phyloP scores from a whole-genome alignment of 2,888 invertebrate species.

The Pachydiplax longipennis region DNA sequence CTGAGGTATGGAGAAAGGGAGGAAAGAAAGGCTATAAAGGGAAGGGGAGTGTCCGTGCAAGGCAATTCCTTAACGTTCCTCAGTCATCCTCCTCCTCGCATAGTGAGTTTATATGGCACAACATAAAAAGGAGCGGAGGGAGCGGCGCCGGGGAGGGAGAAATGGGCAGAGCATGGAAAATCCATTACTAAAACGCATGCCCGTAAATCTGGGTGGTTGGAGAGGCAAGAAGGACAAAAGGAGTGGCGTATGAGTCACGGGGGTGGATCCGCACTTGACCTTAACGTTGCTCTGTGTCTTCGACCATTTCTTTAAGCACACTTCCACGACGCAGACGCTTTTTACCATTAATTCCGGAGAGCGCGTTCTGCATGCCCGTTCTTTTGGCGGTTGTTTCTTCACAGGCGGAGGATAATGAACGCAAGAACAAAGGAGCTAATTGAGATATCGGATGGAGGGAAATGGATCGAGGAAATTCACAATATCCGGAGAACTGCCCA shows the following conservation, averaged over 20 bases:
- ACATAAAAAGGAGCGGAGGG: conserved; percentile 34
- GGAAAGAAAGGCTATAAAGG: background rate
- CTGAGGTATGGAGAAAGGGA: background rate
- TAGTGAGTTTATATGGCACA: conserved; percentile 30
- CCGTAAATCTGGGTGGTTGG: conserved; percentile 41
- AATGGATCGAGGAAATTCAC: too few species aligned
- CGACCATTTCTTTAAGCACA: background rate
- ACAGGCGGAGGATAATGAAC: too few species aligned
- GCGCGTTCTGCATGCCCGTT: too few species aligned
- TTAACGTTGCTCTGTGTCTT: background rate
- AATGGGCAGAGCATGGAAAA: conserved; percentile 43
- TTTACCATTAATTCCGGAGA: conserved; percentile 3
- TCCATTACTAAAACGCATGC: conserved; percentile 45
- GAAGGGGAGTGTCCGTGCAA: background rate
- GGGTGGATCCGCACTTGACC: conserved; percentile 36
- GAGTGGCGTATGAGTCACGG: conserved; percentile 30
- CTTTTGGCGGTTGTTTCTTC: too few species aligned
- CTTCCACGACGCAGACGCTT: background rate
- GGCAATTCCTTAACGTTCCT: background rate
- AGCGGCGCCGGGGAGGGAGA: background rate
- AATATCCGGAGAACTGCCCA: too few species aligned
- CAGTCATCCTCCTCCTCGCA: background rate
- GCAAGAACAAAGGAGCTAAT: too few species aligned
- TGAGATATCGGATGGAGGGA: too few species aligned
- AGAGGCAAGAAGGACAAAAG: background rate